phyloP scores from a whole-genome alignment of 2,888 invertebrate species.

The Hetaerina titia region DNA sequence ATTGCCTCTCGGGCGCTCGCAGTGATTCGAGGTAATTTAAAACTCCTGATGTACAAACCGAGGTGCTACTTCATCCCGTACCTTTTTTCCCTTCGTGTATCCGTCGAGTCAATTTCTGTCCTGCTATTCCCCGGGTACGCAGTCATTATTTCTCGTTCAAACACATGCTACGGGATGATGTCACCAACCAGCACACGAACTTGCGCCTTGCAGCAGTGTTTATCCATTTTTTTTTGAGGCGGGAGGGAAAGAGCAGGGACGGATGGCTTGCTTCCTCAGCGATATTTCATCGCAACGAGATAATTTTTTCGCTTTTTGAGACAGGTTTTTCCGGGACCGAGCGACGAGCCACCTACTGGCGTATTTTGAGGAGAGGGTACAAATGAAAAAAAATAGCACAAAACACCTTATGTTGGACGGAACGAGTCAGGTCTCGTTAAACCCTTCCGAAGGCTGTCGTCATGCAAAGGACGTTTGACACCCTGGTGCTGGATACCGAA shows the following conservation, averaged over 20 bases:
- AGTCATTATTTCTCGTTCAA: conserved; percentile 1
- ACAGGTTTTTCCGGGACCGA: background rate
- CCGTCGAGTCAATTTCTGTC: conserved; percentile 15
- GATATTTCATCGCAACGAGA: conserved; percentile 12
- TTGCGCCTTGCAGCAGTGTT: background rate
- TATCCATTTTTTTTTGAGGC: background rate
- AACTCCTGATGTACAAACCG: conserved; percentile 20
- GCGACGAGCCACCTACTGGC: background rate
- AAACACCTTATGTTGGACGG: background rate
- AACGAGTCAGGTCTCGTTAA: too few species aligned
- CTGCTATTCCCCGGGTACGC: background rate
- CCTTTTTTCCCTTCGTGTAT: background rate
- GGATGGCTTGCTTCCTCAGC: background rate
- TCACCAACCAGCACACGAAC: background rate
- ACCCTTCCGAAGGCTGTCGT: too few species aligned
- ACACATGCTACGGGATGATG: conserved; percentile 10
- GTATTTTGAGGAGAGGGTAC: background rate
- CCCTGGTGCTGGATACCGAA: too few species aligned
- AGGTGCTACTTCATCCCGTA: background rate
- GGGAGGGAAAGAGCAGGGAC: background rate
- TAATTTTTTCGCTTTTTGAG: background rate
- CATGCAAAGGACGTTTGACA: too few species aligned
- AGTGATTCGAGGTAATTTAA: conserved; percentile 18
- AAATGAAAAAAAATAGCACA: background rate
- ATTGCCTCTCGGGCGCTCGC: background rate